Evolutionary conservation across 2,797 vertebrate genomes (phyloP).

Genomic region (Pangasius macronema): DNA sequence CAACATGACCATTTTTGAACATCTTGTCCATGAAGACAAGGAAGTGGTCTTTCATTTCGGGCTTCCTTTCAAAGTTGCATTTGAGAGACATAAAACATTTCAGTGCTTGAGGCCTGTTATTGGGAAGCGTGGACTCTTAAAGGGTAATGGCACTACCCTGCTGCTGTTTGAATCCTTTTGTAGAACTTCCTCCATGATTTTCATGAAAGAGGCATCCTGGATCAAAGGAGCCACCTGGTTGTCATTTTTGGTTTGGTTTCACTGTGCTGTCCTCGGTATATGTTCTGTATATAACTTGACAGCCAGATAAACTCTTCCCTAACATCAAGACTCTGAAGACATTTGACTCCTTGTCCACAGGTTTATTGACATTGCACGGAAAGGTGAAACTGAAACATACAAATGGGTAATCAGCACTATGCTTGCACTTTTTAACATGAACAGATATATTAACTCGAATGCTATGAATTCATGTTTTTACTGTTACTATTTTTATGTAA

Average conservation of each 20-base stretch:
- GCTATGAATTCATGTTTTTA: too few relatives aligned
- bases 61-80: neutral
- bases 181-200: neutral
- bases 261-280: too few relatives aligned
- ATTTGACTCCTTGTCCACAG: too few relatives aligned
- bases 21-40: neutral
- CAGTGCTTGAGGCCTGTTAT: neutral
- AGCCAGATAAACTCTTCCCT: too few relatives aligned
- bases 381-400: too few relatives aligned
- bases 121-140: neutral
- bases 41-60: neutral
- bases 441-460: too few relatives aligned
- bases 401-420: too few relatives aligned
- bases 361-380: too few relatives aligned
- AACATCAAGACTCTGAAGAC: too few relatives aligned
- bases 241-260: neutral
- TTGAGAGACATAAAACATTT: neutral
- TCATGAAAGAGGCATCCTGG: neutral
- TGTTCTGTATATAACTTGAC: too few relatives aligned
- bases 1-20: neutral
- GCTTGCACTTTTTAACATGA: too few relatives aligned
- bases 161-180: neutral
- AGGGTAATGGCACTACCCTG: neutral
- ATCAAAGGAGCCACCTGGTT: neutral
- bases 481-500: too few relatives aligned